Base-by-base conservation (phyloP, 2,797 vertebrate species). In the Danio choprae region DNA sequence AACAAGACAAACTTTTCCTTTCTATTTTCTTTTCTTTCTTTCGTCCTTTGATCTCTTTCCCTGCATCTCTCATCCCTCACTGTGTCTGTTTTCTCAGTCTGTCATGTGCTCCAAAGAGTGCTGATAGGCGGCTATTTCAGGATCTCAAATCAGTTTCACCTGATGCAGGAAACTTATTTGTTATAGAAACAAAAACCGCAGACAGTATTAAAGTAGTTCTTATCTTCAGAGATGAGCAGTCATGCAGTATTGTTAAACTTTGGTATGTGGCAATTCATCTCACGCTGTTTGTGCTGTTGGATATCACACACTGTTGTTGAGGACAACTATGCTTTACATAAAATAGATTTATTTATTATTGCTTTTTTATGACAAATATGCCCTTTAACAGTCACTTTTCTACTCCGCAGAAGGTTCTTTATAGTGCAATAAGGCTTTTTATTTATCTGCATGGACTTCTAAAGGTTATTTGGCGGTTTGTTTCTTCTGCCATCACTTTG, bases 1-100 rank as follows among this genome's bases (percentile, higher is more conserved):
- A 87, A 89, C 87, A 85, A 86, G 86, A 87, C 58, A 2, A 59
- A 84, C 62, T 84, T 80, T 22, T 46, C n/a, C 18, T 58, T 74
- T 74, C 36, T 59, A 58, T 82, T 75, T 82, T 63, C 56, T 79
- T 69, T 77, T 56, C 71, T 40, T 72, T 68, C 69, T 74, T 4
- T 44, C 74, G 44, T 80, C 41, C 22, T 59, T 29, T 81, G 51
- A 58, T 59, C 16, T 46, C 40, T 51, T 20, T 60, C n/a, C 41
- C 11, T 40, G 44, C 7, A 20, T 81, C 38, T 78, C n/a, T 80
- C 78, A 71, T 20, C 53, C n/a, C 29, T 70, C 58, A 38, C 58
- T 41, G 44, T 36, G 15, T 71, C 29, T 65, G 50, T 72, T 75
- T 51, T 67, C 51, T 67, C 59, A 55, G 50, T 77, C 12, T 18